These are phyloP conservation scores for Arctocebus calabarensis DNA, from an alignment of 2,797 vertebrate species.

Conservation along the genomic window DNA sequence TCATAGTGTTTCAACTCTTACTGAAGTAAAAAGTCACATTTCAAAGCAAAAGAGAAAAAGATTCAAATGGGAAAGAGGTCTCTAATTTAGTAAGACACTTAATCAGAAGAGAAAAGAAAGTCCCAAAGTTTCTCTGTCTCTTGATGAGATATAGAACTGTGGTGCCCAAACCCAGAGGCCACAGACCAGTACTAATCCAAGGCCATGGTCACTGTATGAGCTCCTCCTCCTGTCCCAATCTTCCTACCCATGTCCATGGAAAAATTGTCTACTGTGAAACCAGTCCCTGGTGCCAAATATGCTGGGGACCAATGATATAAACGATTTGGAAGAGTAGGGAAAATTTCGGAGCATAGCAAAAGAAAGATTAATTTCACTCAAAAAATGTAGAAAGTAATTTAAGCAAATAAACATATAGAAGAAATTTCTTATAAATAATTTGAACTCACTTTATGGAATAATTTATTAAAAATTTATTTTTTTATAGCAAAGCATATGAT, in stretches of 20 bases:
- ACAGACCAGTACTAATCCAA: too few relatives aligned
- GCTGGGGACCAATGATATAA: neutral
- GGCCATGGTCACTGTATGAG: too few relatives aligned
- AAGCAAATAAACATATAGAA: conserved; percentile 1
- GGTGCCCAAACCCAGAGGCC: too few relatives aligned
- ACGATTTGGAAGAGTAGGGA: neutral
- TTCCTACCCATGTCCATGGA: too few relatives aligned
- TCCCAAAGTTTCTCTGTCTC: neutral
- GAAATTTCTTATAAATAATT: conserved; percentile 33
- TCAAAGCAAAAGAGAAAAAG: conserved; percentile 22
- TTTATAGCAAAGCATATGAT: neutral
- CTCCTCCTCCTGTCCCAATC: too few relatives aligned
- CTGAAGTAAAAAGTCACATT: conserved; percentile 1
- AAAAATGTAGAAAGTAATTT: neutral
- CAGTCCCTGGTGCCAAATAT: too few relatives aligned
- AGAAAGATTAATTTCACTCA: neutral
- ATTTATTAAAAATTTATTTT: neutral
- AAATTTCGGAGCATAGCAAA: neutral
- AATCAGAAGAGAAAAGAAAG: neutral
- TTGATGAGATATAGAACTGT: neutral
- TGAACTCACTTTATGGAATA: neutral
- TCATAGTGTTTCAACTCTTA: neutral
- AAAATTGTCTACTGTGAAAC: too few relatives aligned
- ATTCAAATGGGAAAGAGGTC: neutral
- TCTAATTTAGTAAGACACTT: neutral